A percentile compares a stretch with the other conserved stretches of the same genome.
phyloP scores from a whole-genome alignment of 2,888 invertebrate species.

The Miltochrista miniata region DNA sequence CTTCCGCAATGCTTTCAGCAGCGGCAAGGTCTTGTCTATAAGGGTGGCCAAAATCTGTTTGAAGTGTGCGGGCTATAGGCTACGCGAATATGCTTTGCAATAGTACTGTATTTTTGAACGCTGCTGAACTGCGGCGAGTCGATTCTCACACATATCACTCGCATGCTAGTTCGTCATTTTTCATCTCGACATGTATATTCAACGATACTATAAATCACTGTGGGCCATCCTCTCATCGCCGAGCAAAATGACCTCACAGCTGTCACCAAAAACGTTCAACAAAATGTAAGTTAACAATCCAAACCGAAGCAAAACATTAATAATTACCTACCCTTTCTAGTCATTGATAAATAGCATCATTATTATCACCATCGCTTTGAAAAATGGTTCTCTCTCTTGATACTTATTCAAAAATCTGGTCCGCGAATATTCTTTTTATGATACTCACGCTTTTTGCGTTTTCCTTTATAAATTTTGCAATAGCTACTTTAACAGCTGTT shows the following conservation, averaged over 20 bases:
- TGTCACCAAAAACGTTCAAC: slow-evolving; percentile 66
- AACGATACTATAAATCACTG: slow-evolving; percentile 80
- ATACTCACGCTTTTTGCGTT: slow-evolving; percentile 52
- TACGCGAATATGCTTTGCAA: slow-evolving; percentile 2
- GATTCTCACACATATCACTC: slow-evolving; percentile 54
- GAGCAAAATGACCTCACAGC: slow-evolving; percentile 73
- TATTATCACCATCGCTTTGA: slow-evolving; percentile 76
- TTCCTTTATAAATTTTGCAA: slow-evolving; percentile 40
- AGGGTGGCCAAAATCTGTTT: not conserved
- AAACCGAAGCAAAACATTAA: slow-evolving; percentile 76
- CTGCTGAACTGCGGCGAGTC: slow-evolving; percentile 41
- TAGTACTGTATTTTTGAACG: slow-evolving; percentile 1
- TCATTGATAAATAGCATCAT: slow-evolving; percentile 80
- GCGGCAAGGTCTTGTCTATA: slow-evolving; percentile 11
- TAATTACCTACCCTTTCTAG: slow-evolving; percentile 79
- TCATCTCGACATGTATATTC: slow-evolving; percentile 83
- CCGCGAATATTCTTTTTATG: slow-evolving; percentile 62
- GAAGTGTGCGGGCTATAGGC: not conserved
- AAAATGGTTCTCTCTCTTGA: slow-evolving; percentile 72
- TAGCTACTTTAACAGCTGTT: slow-evolving; percentile 27
- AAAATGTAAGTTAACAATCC: slow-evolving; percentile 74
- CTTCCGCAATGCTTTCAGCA: slow-evolving; percentile 60
- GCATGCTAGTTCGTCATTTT: slow-evolving; percentile 74
- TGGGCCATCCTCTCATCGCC: slow-evolving; percentile 63
- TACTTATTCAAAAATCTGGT: slow-evolving; percentile 76